A percentile compares a stretch with the other conserved stretches of the same genome.
phyloP scores from a whole-genome alignment of 2,888 invertebrate species.

The Ennomos erosarius region DNA sequence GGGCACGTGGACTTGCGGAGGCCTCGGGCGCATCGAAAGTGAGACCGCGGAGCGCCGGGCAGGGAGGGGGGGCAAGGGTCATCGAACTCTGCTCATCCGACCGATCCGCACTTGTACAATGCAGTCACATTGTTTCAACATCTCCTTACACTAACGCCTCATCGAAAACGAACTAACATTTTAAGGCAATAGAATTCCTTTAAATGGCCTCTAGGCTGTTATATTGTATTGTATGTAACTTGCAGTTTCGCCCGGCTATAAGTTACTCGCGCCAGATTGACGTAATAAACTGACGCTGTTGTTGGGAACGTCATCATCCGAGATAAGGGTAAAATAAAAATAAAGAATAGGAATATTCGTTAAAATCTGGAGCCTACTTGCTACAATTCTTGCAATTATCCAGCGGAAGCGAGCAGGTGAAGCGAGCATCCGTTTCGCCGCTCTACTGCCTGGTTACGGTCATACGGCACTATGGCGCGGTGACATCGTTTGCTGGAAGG shows the following conservation, averaged over 20 bases:
- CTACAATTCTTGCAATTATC: conserved; percentile 71
- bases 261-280: conserved; percentile 11
- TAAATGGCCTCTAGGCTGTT: conserved; percentile 8
- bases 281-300: conserved; percentile 12
- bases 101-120: conserved; percentile 80
- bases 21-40: conserved; percentile 81
- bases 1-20: conserved; percentile 76
- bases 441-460: conserved; percentile 47
- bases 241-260: conserved; percentile 13
- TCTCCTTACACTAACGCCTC: conserved; percentile 57
- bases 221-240: conserved; percentile 5
- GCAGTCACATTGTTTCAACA: conserved; percentile 79
- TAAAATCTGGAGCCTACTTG: conserved; percentile 40
- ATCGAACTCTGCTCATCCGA: conserved; percentile 77
- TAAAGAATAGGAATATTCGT: conserved; percentile 36
- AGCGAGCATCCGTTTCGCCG: conserved; percentile 75
- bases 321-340: conserved; percentile 19
- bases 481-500: conserved; percentile 52
- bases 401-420: conserved; percentile 76
- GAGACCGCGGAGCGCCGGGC: conserved; percentile 65
- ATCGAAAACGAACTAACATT: conserved; percentile 54
- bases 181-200: conserved; percentile 21
- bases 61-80: conserved; percentile 63
- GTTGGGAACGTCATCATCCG: conserved; percentile 10
- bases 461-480: conserved; percentile 43